These are phyloP conservation scores for Alectura lathami DNA, from an alignment of 2,113 vertebrate genomes.

Conservation along the genomic window DNA sequence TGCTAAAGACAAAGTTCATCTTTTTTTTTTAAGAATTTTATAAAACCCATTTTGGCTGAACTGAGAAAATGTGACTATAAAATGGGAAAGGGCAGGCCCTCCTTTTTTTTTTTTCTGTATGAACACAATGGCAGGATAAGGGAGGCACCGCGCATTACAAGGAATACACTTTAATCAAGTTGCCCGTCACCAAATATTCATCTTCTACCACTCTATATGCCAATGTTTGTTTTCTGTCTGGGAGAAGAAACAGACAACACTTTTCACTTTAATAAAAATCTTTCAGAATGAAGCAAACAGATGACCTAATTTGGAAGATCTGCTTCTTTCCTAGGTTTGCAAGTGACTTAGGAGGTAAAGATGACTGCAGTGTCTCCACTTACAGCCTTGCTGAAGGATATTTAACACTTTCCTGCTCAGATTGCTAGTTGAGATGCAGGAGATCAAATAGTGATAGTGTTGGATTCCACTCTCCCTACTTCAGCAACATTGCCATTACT, in stretches of 20 bases:
- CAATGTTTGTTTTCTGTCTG: conserved; percentile 59
- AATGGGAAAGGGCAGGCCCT: conserved; percentile 58
- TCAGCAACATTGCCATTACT: neutral
- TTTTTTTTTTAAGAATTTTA: neutral
- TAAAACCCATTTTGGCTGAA: conserved; percentile 50
- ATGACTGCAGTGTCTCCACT: neutral
- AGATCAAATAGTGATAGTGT: neutral
- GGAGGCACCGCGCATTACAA: conserved; percentile 58
- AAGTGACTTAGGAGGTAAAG: neutral
- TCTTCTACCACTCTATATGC: conserved; percentile 32
- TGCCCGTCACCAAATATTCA: conserved; percentile 43
- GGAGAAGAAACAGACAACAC: conserved; percentile 29
- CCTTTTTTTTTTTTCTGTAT: neutral
- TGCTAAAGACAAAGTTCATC: neutral
- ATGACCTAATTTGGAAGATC: conserved; percentile 17
- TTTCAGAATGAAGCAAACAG: conserved; percentile 19
- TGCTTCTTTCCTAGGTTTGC: neutral
- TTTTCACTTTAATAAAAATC: conserved; percentile 53
- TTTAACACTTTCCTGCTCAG: conserved; percentile 42
- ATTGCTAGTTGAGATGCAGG: neutral
- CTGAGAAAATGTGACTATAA: conserved; percentile 60
- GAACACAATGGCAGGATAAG: conserved; percentile 75
- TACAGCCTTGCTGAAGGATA: neutral
- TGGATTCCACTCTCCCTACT: neutral
- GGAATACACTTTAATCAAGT: conserved; percentile 64